phyloP scores from a whole-genome alignment of 23 tunicate species.

The Oikopleura albicans region DNA sequence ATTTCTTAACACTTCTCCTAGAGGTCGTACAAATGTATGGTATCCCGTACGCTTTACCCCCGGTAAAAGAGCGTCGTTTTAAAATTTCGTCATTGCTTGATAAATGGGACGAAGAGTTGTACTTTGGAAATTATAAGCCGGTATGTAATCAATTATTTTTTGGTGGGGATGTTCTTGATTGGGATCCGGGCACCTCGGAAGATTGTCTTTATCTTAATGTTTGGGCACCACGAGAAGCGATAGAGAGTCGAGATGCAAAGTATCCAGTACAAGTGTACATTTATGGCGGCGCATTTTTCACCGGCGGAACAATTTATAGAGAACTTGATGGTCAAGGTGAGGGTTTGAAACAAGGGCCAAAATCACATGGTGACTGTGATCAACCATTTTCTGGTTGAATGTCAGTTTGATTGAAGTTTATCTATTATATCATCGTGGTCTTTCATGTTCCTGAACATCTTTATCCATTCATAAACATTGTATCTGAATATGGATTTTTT shows the following conservation, averaged over 20 bases:
- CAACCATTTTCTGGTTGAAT: no score
- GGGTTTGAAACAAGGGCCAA: no score
- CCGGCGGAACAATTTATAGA: neutral
- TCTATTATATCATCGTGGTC: no score
- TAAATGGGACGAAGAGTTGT: neutral
- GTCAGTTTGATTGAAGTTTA: no score
- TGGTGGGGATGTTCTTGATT: neutral
- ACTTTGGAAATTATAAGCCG: neutral
- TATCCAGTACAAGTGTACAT: neutral
- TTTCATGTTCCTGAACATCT: no score
- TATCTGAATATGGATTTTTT: no score
- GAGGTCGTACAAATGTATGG: neutral
- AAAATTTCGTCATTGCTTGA: neutral
- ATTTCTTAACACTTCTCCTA: no score
- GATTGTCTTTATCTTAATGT: neutral
- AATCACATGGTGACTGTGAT: no score
- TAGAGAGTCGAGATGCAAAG: neutral
- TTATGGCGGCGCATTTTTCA: neutral
- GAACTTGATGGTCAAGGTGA: constrained; percentile 2
- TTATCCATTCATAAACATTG: no score
- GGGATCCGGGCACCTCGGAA: neutral
- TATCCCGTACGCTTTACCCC: neutral
- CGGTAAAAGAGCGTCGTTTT: neutral
- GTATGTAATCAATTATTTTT: neutral
- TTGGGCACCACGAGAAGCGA: neutral